Conservation (phyloP, 2,113 vertebrate genomes). For the Phocoena phocoena region DNA sequence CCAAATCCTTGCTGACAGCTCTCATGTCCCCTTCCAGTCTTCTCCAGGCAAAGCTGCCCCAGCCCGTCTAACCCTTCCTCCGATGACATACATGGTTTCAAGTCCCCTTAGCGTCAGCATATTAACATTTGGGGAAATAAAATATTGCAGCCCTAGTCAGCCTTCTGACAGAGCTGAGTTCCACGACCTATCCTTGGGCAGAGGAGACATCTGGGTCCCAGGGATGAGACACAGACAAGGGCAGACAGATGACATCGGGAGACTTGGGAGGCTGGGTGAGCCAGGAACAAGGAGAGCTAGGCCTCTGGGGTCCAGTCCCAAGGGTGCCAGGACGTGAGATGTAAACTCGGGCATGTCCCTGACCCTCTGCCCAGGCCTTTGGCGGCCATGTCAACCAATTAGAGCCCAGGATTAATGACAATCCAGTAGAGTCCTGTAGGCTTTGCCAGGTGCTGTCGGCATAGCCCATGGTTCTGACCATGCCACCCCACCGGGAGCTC, state of each 20-base stretch:
- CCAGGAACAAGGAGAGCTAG: not conserved
- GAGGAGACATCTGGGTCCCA: constrained; percentile 40
- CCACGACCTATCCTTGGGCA: constrained; percentile 30
- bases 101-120: constrained; percentile 71
- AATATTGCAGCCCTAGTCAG: constrained; percentile 47
- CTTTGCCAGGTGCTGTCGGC: not conserved
- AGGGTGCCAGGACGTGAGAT: not conserved
- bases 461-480: not conserved
- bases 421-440: not conserved
- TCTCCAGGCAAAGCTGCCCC: constrained; percentile 56
- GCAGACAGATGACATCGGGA: constrained; percentile 5
- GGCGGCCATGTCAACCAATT: fast-evolving
- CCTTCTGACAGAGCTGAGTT: constrained; percentile 27
- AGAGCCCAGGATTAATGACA: not conserved
- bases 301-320: not conserved
- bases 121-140: constrained; percentile 56
- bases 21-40: constrained; percentile 59
- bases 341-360: not conserved
- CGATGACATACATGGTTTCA: constrained; percentile 64
- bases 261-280: not conserved
- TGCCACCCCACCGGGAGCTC: fast-evolving
- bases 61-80: constrained; percentile 45
- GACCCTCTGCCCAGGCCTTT: not conserved
- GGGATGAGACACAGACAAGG: constrained; percentile 46
- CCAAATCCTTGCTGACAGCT: constrained; percentile 60